phyloP scores from a whole-genome alignment of 2,113 vertebrate species.

The Tautogolabrus adspersus region DNA sequence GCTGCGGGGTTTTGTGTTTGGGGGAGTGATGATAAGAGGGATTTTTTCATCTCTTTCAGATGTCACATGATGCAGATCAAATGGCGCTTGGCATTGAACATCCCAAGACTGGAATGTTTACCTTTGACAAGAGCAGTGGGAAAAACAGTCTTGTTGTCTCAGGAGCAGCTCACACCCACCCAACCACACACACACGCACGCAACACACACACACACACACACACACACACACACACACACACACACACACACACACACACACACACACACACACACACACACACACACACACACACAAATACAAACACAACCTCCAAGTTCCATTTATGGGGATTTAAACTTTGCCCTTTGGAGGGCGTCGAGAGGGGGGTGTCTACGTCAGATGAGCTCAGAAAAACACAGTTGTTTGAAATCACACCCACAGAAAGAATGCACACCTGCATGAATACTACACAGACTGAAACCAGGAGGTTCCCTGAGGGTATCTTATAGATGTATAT shows the following conservation, averaged over 20 bases:
- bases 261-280: slow-evolving; percentile 15
- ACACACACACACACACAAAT: slow-evolving; percentile 6
- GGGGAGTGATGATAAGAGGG: slow-evolving; percentile 36
- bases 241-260: slow-evolving; percentile 36
- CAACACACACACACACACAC: slow-evolving; percentile 28
- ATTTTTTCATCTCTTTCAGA: slow-evolving; percentile 46
- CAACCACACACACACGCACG: too few relatives aligned
- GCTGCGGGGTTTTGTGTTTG: slow-evolving; percentile 37
- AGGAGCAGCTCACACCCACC: slow-evolving; percentile 37
- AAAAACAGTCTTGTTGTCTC: slow-evolving; percentile 64
- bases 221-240: background rate
- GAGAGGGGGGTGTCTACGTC: slow-evolving; percentile 20
- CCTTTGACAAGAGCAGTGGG: slow-evolving; percentile 59
- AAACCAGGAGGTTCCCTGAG: slow-evolving; percentile 25
- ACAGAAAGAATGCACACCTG: slow-evolving; percentile 71
- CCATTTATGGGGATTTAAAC: slow-evolving; percentile 57
- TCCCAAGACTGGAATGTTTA: slow-evolving; percentile 78
- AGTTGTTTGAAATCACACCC: slow-evolving; percentile 68
- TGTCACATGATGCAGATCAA: slow-evolving; percentile 77
- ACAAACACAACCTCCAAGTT: slow-evolving; percentile 16
- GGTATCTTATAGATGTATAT: background rate
- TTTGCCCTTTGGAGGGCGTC: slow-evolving; percentile 44
- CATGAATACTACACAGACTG: slow-evolving; percentile 15
- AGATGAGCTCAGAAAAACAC: slow-evolving; percentile 64
- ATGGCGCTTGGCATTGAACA: slow-evolving; percentile 67